Evolutionary conservation across 2,888 invertebrate species (phyloP).

Genomic region (Cheilosia vulpina): DNA sequence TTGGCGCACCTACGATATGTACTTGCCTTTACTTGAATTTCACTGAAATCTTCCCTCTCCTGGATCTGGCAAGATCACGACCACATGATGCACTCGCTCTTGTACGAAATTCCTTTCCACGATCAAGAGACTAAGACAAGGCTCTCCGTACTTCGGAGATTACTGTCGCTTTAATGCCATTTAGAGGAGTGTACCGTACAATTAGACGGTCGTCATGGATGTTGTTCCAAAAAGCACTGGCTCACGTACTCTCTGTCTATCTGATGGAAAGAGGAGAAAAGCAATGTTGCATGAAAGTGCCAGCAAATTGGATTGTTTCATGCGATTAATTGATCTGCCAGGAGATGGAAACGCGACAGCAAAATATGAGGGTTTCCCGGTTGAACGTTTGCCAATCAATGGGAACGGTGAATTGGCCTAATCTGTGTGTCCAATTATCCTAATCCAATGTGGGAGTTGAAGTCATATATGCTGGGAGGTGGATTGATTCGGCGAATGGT

Average conservation of each 20-base stretch:
- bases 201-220: constrained; percentile 39
- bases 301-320: constrained; percentile 59
- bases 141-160: constrained; percentile 14
- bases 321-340: constrained; percentile 52
- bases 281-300: constrained; percentile 37
- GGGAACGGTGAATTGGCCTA: background rate
- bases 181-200: constrained; percentile 43
- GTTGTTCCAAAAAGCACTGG: constrained; percentile 6
- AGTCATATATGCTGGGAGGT: background rate
- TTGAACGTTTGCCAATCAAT: constrained; percentile 27
- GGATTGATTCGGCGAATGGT: constrained; percentile 15
- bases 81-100: constrained; percentile 28
- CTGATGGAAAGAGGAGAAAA: constrained; percentile 42
- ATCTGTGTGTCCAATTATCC: constrained; percentile 28
- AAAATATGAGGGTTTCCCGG: constrained; percentile 34
- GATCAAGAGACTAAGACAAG: background rate
- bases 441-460: constrained; percentile 12
- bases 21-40: constrained; percentile 41
- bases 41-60: constrained; percentile 46
- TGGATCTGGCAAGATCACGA: constrained; percentile 69
- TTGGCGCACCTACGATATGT: constrained; percentile 29
- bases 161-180: constrained; percentile 46
- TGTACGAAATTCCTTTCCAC: constrained; percentile 36
- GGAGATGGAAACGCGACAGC: constrained; percentile 27
- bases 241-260: constrained; percentile 23